Evolutionary conservation across 2,113 vertebrate species (phyloP).

Genomic region (Oncorhynchus nerka): DNA sequence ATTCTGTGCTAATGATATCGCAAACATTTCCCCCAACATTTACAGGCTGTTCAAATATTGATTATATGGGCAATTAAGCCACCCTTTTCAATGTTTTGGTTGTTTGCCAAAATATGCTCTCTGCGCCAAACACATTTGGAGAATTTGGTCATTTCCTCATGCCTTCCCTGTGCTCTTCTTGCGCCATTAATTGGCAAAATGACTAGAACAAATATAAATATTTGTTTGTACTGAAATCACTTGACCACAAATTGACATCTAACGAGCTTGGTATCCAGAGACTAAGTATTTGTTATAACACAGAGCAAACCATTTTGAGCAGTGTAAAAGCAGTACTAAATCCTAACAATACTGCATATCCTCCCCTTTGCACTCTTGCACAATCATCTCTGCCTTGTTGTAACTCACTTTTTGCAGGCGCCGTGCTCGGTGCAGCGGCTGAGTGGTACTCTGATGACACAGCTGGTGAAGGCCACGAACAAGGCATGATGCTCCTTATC

Average conservation of each 20-base stretch:
- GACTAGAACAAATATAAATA: neutral
- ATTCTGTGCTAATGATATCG: neutral
- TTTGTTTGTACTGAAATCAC: neutral
- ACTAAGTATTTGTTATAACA: too few relatives aligned
- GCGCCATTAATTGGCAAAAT: neutral
- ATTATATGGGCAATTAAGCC: constrained; percentile 14
- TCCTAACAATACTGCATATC: too few relatives aligned
- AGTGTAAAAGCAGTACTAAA: too few relatives aligned
- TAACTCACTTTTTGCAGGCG: constrained; percentile 73
- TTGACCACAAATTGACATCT: neutral
- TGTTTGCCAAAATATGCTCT: neutral
- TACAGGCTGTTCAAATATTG: neutral
- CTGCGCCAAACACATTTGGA: neutral
- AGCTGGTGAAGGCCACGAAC: constrained; percentile 84
- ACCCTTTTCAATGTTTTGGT: neutral
- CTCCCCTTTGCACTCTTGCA: too few relatives aligned
- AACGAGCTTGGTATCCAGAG: neutral
- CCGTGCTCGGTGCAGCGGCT: constrained; percentile 76
- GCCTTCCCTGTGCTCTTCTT: neutral
- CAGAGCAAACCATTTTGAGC: too few relatives aligned
- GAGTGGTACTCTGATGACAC: constrained; percentile 79
- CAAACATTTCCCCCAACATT: neutral
- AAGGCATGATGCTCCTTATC: constrained; percentile 80
- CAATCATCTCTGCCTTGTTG: neutral
- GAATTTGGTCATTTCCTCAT: neutral